Evolutionary conservation across 1,140 invertebrate genomes (phyloP).

Genomic region (Plectus sambesii): DNA sequence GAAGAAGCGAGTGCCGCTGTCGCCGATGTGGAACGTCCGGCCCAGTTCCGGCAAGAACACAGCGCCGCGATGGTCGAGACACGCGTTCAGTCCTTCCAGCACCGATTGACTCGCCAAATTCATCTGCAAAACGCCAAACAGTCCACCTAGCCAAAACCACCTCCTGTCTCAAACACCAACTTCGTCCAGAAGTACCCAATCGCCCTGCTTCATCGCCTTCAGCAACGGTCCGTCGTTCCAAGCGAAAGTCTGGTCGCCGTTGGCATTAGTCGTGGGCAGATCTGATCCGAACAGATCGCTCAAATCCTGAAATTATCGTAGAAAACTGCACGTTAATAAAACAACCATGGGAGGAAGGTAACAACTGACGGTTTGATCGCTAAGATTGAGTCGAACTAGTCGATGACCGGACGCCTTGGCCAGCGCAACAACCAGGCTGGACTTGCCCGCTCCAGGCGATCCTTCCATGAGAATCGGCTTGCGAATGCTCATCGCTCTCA

Average conservation of each 20-base stretch:
- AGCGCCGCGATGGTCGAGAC: slow-evolving; percentile 91
- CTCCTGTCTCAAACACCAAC: slow-evolving; percentile 37
- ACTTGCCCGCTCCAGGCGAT: slow-evolving; percentile 95
- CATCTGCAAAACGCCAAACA: slow-evolving; percentile 51
- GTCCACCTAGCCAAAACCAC: too few species aligned
- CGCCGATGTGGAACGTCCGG: slow-evolving; percentile 67
- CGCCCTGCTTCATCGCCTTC: slow-evolving; percentile 73
- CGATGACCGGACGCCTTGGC: slow-evolving; percentile 67
- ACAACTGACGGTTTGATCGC: slow-evolving; percentile 75
- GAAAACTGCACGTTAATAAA: too few species aligned
- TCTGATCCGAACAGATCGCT: slow-evolving; percentile 96
- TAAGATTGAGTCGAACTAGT: slow-evolving; percentile 85
- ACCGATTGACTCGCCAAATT: slow-evolving; percentile 97
- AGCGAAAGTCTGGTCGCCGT: slow-evolving; percentile 69
- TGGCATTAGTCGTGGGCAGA: slow-evolving; percentile 68
- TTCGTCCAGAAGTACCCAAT: slow-evolving; percentile 97
- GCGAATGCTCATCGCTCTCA: slow-evolving; percentile 70
- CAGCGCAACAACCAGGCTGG: slow-evolving; percentile 79
- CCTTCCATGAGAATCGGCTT: slow-evolving; percentile 92
- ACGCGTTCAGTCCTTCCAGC: slow-evolving; percentile 92
- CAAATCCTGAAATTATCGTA: slow-evolving; percentile 60
- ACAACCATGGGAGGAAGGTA: slow-evolving; percentile 11
- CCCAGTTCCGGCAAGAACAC: slow-evolving; percentile 88
- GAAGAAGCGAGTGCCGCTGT: slow-evolving; percentile 67
- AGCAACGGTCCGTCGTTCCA: slow-evolving; percentile 94